Percentiles rank a stretch among this genome's conserved stretches.
These are phyloP conservation scores for Netelia melanura DNA, from an alignment of 2,888 invertebrate species.

Conservation along the genomic window DNA sequence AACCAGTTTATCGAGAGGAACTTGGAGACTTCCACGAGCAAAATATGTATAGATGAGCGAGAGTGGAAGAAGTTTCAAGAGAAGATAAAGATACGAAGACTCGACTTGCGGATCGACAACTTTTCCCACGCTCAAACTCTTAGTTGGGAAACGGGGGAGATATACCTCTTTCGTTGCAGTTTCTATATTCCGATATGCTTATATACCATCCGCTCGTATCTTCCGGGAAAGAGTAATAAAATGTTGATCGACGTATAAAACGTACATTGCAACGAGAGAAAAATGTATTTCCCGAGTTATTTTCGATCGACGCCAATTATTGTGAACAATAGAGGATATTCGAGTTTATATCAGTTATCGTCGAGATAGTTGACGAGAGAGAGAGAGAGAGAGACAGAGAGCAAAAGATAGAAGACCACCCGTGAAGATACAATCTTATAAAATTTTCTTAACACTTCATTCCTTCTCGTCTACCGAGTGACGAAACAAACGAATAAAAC, in stretches of 20 bases:
- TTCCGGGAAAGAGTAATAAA: constrained; percentile 53
- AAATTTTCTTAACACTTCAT: background rate
- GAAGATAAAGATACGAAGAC: constrained; percentile 27
- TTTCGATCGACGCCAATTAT: background rate
- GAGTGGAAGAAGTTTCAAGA: constrained; percentile 31
- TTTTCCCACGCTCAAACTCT: constrained; percentile 59
- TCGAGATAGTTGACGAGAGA: constrained; percentile 12
- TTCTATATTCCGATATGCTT: constrained; percentile 23
- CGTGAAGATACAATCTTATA: background rate
- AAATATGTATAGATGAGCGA: background rate
- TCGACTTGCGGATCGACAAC: constrained; percentile 43
- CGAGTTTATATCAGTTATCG: background rate
- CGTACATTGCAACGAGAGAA: background rate
- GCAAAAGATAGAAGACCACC: background rate
- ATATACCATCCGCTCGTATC: constrained; percentile 27
- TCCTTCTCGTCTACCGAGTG: background rate
- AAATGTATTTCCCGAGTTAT: constrained; percentile 1
- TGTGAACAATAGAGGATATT: background rate
- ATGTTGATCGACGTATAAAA: constrained; percentile 35
- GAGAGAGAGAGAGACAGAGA: background rate
- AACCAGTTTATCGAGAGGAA: constrained; percentile 36
- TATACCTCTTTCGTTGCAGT: background rate
- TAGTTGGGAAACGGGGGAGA: background rate
- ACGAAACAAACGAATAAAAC: background rate
- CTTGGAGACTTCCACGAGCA: constrained; percentile 13